Evolutionary conservation across 2,113 vertebrate species (phyloP), one percentile per base, ranked within the genome.

Genomic region (Boulengeromyrus knoepffleri): DNA sequence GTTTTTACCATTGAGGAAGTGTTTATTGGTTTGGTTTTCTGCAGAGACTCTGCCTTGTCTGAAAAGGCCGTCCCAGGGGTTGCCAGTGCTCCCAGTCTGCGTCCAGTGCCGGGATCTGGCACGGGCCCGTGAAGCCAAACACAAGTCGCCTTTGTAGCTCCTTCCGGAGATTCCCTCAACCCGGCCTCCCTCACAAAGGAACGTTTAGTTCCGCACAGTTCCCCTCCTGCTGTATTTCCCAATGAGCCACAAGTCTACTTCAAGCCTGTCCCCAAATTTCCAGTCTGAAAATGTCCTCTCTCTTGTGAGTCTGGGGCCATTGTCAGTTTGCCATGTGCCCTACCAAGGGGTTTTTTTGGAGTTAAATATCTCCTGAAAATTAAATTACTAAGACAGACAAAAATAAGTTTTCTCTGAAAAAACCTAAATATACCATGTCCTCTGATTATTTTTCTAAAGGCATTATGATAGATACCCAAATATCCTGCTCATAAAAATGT

Each of bases 101-200:
- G 31, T 70, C 84, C 58, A 31, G 85, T 87, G 45, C 85, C 58
- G 6, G 24, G 85, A 13, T 70, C 70, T 90, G 89, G 89, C 89
- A 87, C 6, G 49, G 85, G 31, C 62, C 62, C 52, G 89, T 49
- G 13, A 12, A 31, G 42, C 66, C 10, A 21, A 88, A 77, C 85
- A 90, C 89, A 90, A 88, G 89, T 45, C 10, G 46, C 21, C 85
- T 90, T 90, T 90, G 85, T 90, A 80, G 66, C 24, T 66, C 31
- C 47, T 27, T 42, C 47, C 39, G 85, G 56, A 88, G 89, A 90
- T 80, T 77, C 89, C 89, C 89, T 90, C 47, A 5, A 3, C 62
- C 21, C 27, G 85, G 89, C 89, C 89, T 88, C 89, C 10, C 47
- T 15, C 89, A 80, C 89, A 88, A 90, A 90, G 89, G 62, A 49